Evolutionary conservation across 2,888 invertebrate genomes (phyloP).

Genomic region (Drosophila nr. fundita): DNA sequence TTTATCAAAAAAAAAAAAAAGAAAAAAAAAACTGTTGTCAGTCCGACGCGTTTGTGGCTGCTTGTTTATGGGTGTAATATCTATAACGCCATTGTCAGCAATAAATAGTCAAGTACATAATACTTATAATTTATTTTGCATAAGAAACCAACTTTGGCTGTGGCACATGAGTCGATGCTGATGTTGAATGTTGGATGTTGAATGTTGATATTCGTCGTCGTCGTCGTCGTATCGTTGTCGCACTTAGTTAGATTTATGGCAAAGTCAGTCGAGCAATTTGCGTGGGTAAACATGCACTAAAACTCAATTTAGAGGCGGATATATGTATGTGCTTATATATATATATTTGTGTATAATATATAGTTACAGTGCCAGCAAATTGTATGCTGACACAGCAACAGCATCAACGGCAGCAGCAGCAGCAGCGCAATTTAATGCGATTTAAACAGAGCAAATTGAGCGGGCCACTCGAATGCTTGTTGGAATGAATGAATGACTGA

Average conservation of each 20-base stretch:
- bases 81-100: constrained; percentile 65
- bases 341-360: constrained; percentile 15
- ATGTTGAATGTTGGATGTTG: constrained; percentile 24
- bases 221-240: constrained; percentile 30
- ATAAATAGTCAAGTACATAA: constrained; percentile 79
- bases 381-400: constrained; percentile 47
- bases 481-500: constrained; percentile 50
- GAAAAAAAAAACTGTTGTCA: constrained; percentile 7
- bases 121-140: constrained; percentile 78
- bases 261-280: constrained; percentile 83
- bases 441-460: constrained; percentile 80
- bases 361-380: constrained; percentile 53
- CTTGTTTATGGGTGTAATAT: constrained; percentile 22
- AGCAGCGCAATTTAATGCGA: constrained; percentile 75
- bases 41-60: not conserved
- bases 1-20: constrained; percentile 17
- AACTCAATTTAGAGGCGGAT: constrained; percentile 79
- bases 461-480: constrained; percentile 71
- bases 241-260: constrained; percentile 79
- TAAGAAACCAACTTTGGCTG: constrained; percentile 57
- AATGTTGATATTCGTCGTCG: constrained; percentile 22
- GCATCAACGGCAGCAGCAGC: constrained; percentile 15
- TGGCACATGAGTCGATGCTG: constrained; percentile 41
- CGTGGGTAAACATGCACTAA: constrained; percentile 84
- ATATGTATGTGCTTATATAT: constrained; percentile 44